Evolutionary conservation across 2,888 invertebrate species (phyloP), one percentile per base, ranked within the genome.

Genomic region (Limnephilus marmoratus): DNA sequence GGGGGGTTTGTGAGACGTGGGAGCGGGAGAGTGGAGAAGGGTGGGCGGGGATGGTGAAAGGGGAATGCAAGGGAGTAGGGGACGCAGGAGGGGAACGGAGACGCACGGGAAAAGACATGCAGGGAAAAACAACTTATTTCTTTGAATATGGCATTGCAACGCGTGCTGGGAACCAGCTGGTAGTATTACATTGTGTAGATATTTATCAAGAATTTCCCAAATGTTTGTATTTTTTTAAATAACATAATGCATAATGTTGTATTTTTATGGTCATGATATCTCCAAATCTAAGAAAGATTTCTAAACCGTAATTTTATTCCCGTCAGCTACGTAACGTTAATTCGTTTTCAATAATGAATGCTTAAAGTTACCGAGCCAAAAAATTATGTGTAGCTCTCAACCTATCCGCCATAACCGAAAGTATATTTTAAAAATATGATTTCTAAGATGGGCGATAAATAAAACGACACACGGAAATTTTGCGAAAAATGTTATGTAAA

Each of bases 371-470:
- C 24, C 85, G 37, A 31, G 85, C 41, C 85, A 85, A 41, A 86
- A n/a, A 86, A 86, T 86, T 86, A 86, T 49, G 31, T 86, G 45
- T n/a, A 86, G 45, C 24, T 53, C 86, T 29, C 86, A 68, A 24
- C 68, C 53, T 24, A 86, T 86, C 86, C 86, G 45, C 11, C 86
- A 86, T 13, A 86, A 86, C 31, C 45, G 86, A 86, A 86, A 86
- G 86, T 49, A 86, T 86, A 31, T 86, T 86, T 85, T 41, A 34
- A 2, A 31, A 34, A 15, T 37, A 37, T 41, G 18, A 85, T 85
- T 68, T 24, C 68, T 24, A 9, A 68, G 68, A n/a, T n/a, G 24
- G 68, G n/a, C 24, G 68, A 24, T 24, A n/a, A 68, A 68, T 68
- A 68, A 68, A 9, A 9, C 24, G 1, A n/a, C 24, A 5, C 24